Evolutionary conservation across 2,113 vertebrate species (phyloP).

Genomic region (Zosterops lateralis): DNA sequence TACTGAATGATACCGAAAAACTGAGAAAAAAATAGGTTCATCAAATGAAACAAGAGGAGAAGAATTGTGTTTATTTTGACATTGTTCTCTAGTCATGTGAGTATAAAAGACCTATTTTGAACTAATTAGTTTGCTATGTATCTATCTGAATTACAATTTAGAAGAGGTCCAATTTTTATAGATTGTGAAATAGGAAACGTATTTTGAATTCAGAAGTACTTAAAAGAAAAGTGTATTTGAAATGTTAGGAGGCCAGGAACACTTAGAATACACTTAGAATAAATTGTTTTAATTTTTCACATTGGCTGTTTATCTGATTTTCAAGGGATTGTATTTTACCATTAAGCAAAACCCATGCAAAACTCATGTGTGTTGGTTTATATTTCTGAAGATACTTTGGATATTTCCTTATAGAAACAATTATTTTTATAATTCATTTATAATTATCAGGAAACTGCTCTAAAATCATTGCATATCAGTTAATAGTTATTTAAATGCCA

Average conservation of each 20-base stretch:
- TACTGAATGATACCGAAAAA: neutral
- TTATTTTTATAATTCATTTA: neutral
- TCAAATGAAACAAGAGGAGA: neutral
- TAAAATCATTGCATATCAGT: neutral
- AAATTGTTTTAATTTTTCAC: neutral
- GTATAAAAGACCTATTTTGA: neutral
- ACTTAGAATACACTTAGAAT: neutral
- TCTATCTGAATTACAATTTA: neutral
- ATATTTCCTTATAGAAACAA: neutral
- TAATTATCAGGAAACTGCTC: neutral
- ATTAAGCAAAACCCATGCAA: constrained; percentile 55
- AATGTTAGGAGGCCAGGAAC: neutral
- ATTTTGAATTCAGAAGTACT: neutral
- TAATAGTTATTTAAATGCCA: neutral
- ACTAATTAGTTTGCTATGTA: neutral
- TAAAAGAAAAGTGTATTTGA: neutral
- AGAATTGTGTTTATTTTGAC: neutral
- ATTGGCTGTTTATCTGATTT: neutral
- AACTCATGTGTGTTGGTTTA: neutral
- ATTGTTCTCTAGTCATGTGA: neutral
- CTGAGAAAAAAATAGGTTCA: fast-evolving
- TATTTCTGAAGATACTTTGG: constrained; percentile 62
- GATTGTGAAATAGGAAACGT: neutral
- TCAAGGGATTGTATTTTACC: constrained; percentile 29
- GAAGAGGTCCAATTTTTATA: neutral